phyloP scores from a whole-genome alignment of 1,140 invertebrate species.

The Calliopsis andreniformis region DNA sequence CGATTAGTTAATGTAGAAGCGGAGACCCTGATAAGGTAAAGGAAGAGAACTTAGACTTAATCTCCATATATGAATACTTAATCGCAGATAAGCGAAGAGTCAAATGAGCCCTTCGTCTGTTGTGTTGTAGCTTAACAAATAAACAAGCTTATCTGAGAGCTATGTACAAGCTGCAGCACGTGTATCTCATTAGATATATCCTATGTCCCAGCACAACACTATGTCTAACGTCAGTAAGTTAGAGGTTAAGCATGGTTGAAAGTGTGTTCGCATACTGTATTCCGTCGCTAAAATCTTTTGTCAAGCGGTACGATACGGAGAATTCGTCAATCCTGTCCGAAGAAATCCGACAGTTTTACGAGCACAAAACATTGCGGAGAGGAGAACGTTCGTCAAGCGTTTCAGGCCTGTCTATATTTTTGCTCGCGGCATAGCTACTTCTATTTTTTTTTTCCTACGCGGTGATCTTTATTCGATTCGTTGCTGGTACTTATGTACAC shows the following conservation, averaged over 20 bases:
- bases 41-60: neutral
- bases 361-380: slow-evolving; percentile 33
- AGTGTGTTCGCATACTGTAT: neutral
- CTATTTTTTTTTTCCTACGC: slow-evolving; percentile 2
- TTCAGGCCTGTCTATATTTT: slow-evolving; percentile 52
- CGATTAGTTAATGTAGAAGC: slow-evolving; percentile 9
- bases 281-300: slow-evolving; percentile 23
- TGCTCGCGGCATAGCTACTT: slow-evolving; percentile 24
- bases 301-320: slow-evolving; percentile 31
- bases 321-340: slow-evolving; percentile 30
- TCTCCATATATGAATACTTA: slow-evolving; percentile 28
- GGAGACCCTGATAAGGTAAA: neutral
- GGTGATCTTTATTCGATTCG: neutral
- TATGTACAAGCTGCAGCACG: slow-evolving; percentile 34
- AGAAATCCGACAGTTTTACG: slow-evolving; percentile 52
- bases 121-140: slow-evolving; percentile 23
- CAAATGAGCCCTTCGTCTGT: slow-evolving; percentile 8
- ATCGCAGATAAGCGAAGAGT: slow-evolving; percentile 13
- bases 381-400: slow-evolving; percentile 42
- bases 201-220: slow-evolving; percentile 16
- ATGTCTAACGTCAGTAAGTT: slow-evolving; percentile 38
- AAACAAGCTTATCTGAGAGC: slow-evolving; percentile 47
- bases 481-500: too few species aligned
- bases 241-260: slow-evolving; percentile 36
- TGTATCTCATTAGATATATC: slow-evolving; percentile 48